These are phyloP conservation scores for Nothocercus julius DNA, from an alignment of 2,113 vertebrate genomes.

Conservation along the genomic window DNA sequence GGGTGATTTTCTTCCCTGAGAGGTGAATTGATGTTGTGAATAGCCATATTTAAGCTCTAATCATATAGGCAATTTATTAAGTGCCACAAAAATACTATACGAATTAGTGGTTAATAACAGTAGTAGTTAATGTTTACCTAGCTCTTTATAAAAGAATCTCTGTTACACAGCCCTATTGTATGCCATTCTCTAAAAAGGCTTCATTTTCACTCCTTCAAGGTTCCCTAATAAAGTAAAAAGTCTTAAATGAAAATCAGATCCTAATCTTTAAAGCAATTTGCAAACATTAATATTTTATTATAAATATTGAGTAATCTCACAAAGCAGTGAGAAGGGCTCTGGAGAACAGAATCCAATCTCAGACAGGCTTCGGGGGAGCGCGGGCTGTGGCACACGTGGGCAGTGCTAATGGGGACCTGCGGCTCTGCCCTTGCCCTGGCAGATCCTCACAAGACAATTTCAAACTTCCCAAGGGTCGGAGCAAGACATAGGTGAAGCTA, in stretches of 20 bases:
- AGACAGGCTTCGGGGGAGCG: not conserved
- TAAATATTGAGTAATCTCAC: not conserved
- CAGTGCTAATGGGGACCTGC: not conserved
- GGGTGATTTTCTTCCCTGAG: not conserved
- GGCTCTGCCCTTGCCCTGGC: rapidly evolving
- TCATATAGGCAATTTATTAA: not conserved
- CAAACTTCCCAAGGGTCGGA: rapidly evolving
- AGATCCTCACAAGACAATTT: not conserved
- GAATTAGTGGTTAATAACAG: not conserved
- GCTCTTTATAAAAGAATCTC: not conserved
- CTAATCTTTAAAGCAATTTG: not conserved
- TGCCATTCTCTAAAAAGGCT: not conserved
- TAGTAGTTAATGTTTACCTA: not conserved
- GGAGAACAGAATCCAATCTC: not conserved
- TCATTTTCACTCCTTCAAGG: not conserved
- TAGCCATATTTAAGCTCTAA: not conserved
- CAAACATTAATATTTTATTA: not conserved
- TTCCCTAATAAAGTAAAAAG: not conserved
- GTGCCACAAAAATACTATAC: not conserved
- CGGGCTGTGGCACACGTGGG: not conserved
- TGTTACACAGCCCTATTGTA: not conserved
- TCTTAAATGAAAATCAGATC: not conserved
- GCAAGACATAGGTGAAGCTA: not conserved
- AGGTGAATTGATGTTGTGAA: not conserved
- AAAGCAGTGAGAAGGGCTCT: not conserved